Conservation (phyloP, 2,888 invertebrate species). For the Stenichneumon culpator region DNA sequence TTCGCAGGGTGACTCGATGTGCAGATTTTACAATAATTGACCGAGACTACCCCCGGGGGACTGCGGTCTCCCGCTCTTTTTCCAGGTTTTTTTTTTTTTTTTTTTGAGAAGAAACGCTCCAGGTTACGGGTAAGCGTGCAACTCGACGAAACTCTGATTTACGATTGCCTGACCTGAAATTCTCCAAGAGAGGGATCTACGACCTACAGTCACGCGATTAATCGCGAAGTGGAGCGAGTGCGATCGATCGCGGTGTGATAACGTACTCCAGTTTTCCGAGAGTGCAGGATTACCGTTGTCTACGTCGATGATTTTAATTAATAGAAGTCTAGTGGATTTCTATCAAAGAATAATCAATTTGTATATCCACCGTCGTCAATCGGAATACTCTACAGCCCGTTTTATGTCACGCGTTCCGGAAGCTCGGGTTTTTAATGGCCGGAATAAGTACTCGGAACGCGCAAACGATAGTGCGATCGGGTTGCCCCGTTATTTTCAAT, state of each 20-base stretch:
- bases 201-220: slow-evolving; percentile 44
- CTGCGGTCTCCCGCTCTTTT: background rate
- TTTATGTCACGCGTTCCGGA: no score
- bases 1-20: no score
- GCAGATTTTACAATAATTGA: no score
- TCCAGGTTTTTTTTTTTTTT: background rate
- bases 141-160: slow-evolving; percentile 29
- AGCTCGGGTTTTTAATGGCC: background rate
- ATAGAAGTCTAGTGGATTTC: background rate
- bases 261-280: slow-evolving; percentile 16
- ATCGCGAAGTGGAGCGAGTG: slow-evolving; percentile 33
- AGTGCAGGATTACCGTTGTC: background rate
- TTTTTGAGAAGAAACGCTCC: background rate
- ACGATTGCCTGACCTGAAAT: slow-evolving; percentile 27
- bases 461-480: background rate
- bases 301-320: background rate
- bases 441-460: background rate
- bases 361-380: background rate
- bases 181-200: slow-evolving; percentile 23
- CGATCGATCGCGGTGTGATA: slow-evolving; percentile 12
- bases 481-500: slow-evolving; percentile 31
- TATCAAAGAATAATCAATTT: background rate
- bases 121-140: background rate
- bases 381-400: background rate
- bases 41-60: no score